These are phyloP conservation scores for Garrulus glandarius DNA, from an alignment of 2,797 vertebrate species.

Conservation along the genomic window DNA sequence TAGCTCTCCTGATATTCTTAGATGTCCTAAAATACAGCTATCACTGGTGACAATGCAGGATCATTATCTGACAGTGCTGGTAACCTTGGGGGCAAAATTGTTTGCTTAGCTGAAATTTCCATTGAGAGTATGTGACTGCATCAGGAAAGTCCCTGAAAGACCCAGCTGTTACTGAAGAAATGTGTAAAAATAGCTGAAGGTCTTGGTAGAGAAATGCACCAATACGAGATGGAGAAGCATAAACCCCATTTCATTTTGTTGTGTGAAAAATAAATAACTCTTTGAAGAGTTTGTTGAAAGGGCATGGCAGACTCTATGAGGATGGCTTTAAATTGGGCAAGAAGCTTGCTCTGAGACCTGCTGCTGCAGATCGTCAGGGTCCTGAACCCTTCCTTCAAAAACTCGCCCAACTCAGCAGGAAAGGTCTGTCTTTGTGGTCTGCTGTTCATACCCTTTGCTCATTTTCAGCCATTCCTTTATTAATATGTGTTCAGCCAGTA, in stretches of 20 bases:
- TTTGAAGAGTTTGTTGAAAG: neutral
- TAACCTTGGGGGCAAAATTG: neutral
- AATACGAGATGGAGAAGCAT: neutral
- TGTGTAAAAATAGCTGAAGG: neutral
- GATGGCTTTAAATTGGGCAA: neutral
- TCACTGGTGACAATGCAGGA: neutral
- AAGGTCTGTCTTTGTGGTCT: neutral
- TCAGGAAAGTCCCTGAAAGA: neutral
- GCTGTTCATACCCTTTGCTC: neutral
- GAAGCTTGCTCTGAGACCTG: neutral
- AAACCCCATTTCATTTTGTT: neutral
- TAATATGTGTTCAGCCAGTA: neutral
- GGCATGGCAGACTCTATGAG: neutral
- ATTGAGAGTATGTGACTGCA: neutral
- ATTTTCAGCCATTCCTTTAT: neutral
- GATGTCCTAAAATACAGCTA: neutral
- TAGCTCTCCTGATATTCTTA: neutral
- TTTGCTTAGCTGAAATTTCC: neutral
- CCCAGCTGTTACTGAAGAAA: neutral
- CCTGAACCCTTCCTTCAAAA: neutral
- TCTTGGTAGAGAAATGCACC: neutral
- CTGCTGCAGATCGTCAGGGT: neutral
- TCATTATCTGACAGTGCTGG: neutral
- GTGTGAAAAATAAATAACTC: neutral
- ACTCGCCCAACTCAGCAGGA: fast-evolving